Evolutionary conservation across 2,888 invertebrate genomes (phyloP).

Genomic region (Choreutis nemorana): DNA sequence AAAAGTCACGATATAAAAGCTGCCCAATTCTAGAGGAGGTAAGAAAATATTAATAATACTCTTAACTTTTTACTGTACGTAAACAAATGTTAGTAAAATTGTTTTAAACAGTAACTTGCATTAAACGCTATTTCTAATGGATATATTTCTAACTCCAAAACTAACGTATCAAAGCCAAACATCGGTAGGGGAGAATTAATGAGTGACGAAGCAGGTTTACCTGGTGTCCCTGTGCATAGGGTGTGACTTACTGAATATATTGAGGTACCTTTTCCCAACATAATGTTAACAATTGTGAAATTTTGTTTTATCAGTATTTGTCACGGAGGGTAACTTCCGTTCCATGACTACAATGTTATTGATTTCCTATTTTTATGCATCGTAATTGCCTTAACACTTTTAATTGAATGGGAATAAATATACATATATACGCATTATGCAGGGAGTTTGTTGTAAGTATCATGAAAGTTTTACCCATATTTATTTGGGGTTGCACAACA

Average conservation of each 20-base stretch:
- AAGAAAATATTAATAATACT: constrained; percentile 16
- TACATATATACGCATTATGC: too few species aligned
- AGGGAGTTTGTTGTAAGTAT: too few species aligned
- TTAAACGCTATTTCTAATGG: neutral
- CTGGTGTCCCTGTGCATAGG: constrained; percentile 20
- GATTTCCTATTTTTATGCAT: too few species aligned
- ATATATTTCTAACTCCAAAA: constrained; percentile 7
- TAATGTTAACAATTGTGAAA: too few species aligned
- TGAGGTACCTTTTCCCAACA: too few species aligned
- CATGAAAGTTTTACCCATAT: too few species aligned
- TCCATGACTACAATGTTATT: too few species aligned
- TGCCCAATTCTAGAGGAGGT: constrained; percentile 81
- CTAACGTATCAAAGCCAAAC: constrained; percentile 25
- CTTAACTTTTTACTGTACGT: neutral
- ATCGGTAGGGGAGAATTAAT: constrained; percentile 32
- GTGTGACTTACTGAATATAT: constrained; percentile 16
- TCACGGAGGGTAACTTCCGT: too few species aligned
- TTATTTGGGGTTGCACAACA: too few species aligned
- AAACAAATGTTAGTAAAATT: neutral
- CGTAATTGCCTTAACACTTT: too few species aligned
- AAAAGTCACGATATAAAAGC: constrained; percentile 80
- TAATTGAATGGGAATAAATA: too few species aligned
- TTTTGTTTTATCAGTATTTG: too few species aligned
- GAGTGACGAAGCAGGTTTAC: constrained; percentile 32
- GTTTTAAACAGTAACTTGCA: neutral